These are phyloP conservation scores for Megalopta genalis DNA, from an alignment of 1,140 invertebrate species.

Conservation along the genomic window DNA sequence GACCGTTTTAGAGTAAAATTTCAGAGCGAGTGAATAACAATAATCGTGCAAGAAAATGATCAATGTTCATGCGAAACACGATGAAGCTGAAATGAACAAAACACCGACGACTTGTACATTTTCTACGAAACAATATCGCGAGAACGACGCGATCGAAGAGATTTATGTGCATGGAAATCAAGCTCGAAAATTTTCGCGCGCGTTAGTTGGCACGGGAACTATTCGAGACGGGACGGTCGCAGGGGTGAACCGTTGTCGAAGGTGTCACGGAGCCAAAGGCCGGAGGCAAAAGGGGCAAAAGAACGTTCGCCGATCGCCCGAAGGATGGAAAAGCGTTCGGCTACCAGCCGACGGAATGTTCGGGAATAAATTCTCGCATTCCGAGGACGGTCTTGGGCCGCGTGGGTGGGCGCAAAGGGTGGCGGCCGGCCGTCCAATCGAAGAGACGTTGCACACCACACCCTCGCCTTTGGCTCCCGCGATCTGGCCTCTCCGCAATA, in stretches of 20 bases:
- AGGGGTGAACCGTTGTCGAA: neutral
- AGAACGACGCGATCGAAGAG: too few species aligned
- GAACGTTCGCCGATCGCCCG: constrained; percentile 38
- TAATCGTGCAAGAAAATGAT: too few species aligned
- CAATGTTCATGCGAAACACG: too few species aligned
- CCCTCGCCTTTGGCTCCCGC: constrained; percentile 31
- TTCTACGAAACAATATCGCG: too few species aligned
- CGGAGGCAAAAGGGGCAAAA: constrained; percentile 24
- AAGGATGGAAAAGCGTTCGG: constrained; percentile 42
- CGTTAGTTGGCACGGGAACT: too few species aligned
- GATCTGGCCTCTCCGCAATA: constrained; percentile 48
- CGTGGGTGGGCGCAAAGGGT: neutral
- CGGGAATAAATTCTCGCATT: constrained; percentile 65
- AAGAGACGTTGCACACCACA: constrained; percentile 44
- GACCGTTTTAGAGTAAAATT: too few species aligned
- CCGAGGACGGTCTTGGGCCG: constrained; percentile 35
- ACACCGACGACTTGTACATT: too few species aligned
- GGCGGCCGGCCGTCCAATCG: constrained; percentile 46
- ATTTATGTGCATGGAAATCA: too few species aligned
- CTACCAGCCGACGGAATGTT: constrained; percentile 51
- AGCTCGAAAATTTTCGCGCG: too few species aligned
- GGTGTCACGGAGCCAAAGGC: neutral
- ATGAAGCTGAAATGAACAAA: too few species aligned
- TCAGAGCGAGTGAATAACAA: too few species aligned
- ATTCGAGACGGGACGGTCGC: neutral